phyloP scores from a whole-genome alignment of 1,140 invertebrate genomes.

The Sminthurinus signatus region DNA sequence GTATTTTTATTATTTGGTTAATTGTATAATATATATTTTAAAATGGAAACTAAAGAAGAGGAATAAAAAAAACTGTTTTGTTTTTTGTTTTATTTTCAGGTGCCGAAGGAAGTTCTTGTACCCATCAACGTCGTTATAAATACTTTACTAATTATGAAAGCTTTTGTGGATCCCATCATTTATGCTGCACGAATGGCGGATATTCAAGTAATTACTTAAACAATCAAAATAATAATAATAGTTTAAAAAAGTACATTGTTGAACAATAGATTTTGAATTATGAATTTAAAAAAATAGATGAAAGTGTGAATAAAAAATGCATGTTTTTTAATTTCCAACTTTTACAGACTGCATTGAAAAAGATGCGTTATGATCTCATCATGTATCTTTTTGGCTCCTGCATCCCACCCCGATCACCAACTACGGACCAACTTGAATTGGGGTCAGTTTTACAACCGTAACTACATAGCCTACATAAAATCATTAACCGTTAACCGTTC shows the following conservation, averaged over 20 bases:
- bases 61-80: too few relatives aligned
- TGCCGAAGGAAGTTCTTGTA: constrained; percentile 11
- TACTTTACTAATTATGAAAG: constrained; percentile 57
- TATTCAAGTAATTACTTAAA: constrained; percentile 50
- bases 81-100: constrained; percentile 8
- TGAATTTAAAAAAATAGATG: too few relatives aligned
- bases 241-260: neutral
- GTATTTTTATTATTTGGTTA: neutral
- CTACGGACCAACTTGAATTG: neutral
- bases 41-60: too few relatives aligned
- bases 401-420: neutral
- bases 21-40: too few relatives aligned
- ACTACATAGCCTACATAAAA: too few relatives aligned
- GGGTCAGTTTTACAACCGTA: neutral
- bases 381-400: constrained; percentile 11
- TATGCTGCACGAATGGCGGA: constrained; percentile 62
- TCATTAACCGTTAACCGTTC: too few relatives aligned
- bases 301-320: too few relatives aligned
- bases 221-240: neutral
- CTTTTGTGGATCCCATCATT: constrained; percentile 60
- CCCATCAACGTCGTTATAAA: constrained; percentile 44
- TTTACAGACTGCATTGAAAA: constrained; percentile 24
- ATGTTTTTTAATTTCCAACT: too few relatives aligned
- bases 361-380: constrained; percentile 33
- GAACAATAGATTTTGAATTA: too few relatives aligned